phyloP scores from a whole-genome alignment of 2,797 vertebrate species.

The Gila robusta region DNA sequence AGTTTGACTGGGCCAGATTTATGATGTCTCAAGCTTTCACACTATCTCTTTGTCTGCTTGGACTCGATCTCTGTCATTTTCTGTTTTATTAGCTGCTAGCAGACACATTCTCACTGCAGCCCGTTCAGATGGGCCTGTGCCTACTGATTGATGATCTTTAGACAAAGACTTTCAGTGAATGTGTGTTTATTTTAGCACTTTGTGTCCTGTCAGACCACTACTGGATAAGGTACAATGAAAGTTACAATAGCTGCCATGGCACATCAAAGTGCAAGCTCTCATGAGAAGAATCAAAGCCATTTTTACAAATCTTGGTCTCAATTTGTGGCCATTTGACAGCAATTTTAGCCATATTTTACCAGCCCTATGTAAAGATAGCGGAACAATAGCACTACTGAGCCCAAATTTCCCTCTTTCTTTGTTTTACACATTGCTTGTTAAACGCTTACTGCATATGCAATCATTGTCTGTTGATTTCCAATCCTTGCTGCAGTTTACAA shows the following conservation, averaged over 20 bases:
- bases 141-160: slow-evolving; percentile 67
- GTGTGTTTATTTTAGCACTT: slow-evolving; percentile 53
- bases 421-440: slow-evolving; percentile 60
- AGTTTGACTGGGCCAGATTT: slow-evolving; percentile 72
- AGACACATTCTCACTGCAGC: slow-evolving; percentile 62
- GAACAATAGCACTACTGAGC: slow-evolving; percentile 43
- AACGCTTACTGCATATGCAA: slow-evolving; percentile 60
- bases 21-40: slow-evolving; percentile 66
- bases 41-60: slow-evolving; percentile 72
- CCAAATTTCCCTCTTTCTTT: slow-evolving; percentile 59
- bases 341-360: slow-evolving; percentile 46
- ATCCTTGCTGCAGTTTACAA: slow-evolving; percentile 59
- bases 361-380: slow-evolving; percentile 23
- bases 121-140: slow-evolving; percentile 62
- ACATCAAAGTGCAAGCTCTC: slow-evolving; percentile 54
- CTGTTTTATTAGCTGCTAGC: slow-evolving; percentile 72
- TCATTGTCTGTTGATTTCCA: slow-evolving; percentile 66
- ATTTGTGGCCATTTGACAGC: slow-evolving; percentile 45
- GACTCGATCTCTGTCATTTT: slow-evolving; percentile 61
- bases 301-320: slow-evolving; percentile 50
- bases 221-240: slow-evolving; percentile 24
- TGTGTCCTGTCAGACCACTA: slow-evolving; percentile 48
- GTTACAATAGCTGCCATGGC: slow-evolving; percentile 44
- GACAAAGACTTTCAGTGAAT: slow-evolving; percentile 49
- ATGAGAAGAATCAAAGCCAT: slow-evolving; percentile 42